phyloP scores from a whole-genome alignment of 2,888 invertebrate genomes.

The Netelia inedita region DNA sequence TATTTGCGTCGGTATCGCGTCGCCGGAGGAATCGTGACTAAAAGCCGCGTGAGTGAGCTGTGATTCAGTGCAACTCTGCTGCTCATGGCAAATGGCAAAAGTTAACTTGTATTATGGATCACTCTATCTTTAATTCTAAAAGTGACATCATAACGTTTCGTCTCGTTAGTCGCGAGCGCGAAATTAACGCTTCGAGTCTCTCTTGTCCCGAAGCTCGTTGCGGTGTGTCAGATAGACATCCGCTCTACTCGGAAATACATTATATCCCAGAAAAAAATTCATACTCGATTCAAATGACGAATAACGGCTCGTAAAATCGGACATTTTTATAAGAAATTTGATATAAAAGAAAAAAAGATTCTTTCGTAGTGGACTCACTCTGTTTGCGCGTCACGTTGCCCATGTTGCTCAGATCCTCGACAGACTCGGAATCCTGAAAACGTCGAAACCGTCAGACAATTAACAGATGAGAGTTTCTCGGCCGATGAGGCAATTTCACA shows the following conservation, averaged over 20 bases:
- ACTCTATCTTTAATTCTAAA: slow-evolving; percentile 68
- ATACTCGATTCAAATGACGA: background rate
- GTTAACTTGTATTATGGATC: slow-evolving; percentile 68
- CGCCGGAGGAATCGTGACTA: slow-evolving; percentile 67
- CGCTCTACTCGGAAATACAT: background rate
- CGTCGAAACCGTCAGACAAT: slow-evolving; percentile 68
- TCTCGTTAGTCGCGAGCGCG: slow-evolving; percentile 33
- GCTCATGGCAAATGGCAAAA: slow-evolving; percentile 60
- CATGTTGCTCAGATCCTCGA: slow-evolving; percentile 84
- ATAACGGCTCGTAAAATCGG: background rate
- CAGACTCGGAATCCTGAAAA: slow-evolving; percentile 85
- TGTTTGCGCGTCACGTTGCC: slow-evolving; percentile 79
- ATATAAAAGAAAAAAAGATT: slow-evolving; percentile 38
- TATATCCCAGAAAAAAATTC: slow-evolving; percentile 7
- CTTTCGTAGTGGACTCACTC: slow-evolving; percentile 76
- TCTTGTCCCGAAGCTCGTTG: slow-evolving; percentile 4
- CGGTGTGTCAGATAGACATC: slow-evolving; percentile 61
- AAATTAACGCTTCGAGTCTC: slow-evolving; percentile 39
- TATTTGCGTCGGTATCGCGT: slow-evolving; percentile 52
- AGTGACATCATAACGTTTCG: slow-evolving; percentile 71
- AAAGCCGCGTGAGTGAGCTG: slow-evolving; percentile 66
- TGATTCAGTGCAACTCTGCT: slow-evolving; percentile 70
- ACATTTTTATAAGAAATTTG: slow-evolving; percentile 7
- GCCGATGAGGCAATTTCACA: slow-evolving; percentile 69
- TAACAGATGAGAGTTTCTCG: slow-evolving; percentile 66